Conservation (phyloP, 2,113 vertebrate genomes). For the Motacilla tschutschensis region DNA sequence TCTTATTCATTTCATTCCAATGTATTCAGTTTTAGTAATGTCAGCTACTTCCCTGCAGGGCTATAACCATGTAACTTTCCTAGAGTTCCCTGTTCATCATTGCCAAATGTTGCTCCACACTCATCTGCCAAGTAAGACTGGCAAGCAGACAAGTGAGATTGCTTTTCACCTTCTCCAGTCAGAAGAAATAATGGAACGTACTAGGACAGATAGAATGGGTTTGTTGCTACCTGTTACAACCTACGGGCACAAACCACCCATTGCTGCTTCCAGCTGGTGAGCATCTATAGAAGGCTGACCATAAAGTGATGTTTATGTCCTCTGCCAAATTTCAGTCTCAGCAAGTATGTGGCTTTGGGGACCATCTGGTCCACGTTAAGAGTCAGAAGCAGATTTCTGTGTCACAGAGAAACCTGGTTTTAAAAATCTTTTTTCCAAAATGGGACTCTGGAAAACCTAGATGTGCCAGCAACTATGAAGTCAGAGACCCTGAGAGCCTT, state of each 20-base stretch:
- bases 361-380: slow-evolving; percentile 30
- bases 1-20: slow-evolving; percentile 18
- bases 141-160: slow-evolving; percentile 47
- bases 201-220: slow-evolving; percentile 25
- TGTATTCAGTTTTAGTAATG: slow-evolving; percentile 42
- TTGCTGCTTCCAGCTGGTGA: slow-evolving; percentile 6
- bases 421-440: slow-evolving; percentile 9
- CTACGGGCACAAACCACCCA: slow-evolving; percentile 2
- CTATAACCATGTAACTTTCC: slow-evolving; percentile 37
- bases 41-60: slow-evolving; percentile 25
- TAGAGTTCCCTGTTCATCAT: slow-evolving; percentile 43
- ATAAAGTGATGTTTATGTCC: neutral
- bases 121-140: slow-evolving; percentile 41
- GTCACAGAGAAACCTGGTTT: neutral
- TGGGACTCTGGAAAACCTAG: neutral
- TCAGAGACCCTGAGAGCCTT: neutral
- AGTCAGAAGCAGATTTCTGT: neutral
- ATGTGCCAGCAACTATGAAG: neutral
- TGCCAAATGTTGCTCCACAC: slow-evolving; percentile 27
- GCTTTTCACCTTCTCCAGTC: slow-evolving; percentile 40
- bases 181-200: slow-evolving; percentile 36
- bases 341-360: neutral
- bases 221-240: slow-evolving; percentile 45
- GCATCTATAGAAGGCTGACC: neutral
- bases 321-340: neutral